Evolutionary conservation across 2,888 invertebrate species (phyloP), one percentile per base, ranked within the genome.

Genomic region (Nineta flava): DNA sequence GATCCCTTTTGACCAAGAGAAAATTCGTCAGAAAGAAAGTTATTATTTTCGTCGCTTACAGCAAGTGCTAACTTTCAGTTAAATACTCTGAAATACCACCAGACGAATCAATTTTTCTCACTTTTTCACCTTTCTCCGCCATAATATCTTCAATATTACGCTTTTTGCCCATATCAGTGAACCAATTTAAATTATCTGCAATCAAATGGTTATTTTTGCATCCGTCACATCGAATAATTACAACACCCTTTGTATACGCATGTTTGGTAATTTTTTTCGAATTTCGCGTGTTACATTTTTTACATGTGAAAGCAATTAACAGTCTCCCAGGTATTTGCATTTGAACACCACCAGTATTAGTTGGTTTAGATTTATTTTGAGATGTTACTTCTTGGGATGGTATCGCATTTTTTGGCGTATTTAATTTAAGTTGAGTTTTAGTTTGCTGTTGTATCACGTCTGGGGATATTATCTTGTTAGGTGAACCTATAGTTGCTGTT

Each of bases 161-260:
- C 59, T 78, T 81, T 1, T 79, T 80, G 59, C 79, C 70, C 60
- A 85, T 69, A 61, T 91, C 85, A 0, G 79, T 72, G 63, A 96
- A 97, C 96, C 96, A 97, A 54, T 87, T 87, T 1, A 97, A 72
- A 67, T 97, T 94, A 63, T 97, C 96, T 0, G 96, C 96, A 55
- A 97, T 95, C 19, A 97, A 71, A 68, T 97, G 97, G 64, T 87
- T 81, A 62, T 88, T 94, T 44, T 76, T 68, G 62, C 96, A 96
- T 1, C 86, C 86, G 49, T 79, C 78, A 65, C 97, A 97, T 49
- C 77, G 81, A 0, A 95, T 87, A 55, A 97, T 88, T 0, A 97
- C 92, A 10, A 97, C 85, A 12, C 97, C 95, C 61, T 83, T 80
- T 49, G 80, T 72, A 61, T 96, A 95, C 0, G 91, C 86, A 15